Conservation (phyloP, 2,797 vertebrate genomes). For the Cyclopterus lumpus region DNA sequence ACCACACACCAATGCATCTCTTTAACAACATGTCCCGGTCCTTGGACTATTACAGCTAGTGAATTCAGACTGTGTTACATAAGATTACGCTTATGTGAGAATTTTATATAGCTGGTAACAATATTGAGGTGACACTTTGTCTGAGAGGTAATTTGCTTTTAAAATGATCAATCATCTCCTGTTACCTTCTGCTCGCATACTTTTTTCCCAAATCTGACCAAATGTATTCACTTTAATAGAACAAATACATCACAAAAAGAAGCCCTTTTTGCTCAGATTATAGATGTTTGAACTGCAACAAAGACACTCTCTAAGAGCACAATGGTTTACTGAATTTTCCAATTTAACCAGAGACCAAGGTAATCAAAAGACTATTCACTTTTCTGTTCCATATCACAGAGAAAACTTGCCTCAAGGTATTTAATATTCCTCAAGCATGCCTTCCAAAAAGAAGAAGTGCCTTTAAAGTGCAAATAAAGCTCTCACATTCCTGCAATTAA, state of each 20-base stretch:
- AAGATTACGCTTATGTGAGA: constrained; percentile 1
- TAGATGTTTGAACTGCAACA: constrained; percentile 24
- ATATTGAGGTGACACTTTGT: constrained; percentile 9
- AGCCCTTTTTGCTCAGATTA: not conserved
- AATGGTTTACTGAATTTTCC: constrained; percentile 17
- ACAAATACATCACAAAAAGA: constrained; percentile 11
- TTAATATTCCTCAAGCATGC: constrained; percentile 9
- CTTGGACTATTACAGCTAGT: constrained; percentile 3
- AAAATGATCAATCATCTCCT: constrained; percentile 12
- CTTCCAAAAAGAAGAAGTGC: constrained; percentile 13
- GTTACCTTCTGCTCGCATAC: not conserved
- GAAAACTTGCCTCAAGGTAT: not conserved
- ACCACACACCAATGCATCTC: constrained; percentile 16
- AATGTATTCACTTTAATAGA: constrained; percentile 7
- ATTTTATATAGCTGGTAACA: constrained; percentile 7
- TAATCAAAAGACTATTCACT: constrained; percentile 14
- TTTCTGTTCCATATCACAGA: constrained; percentile 8
- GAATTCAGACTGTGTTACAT: constrained; percentile 9
- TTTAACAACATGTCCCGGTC: constrained; percentile 17
- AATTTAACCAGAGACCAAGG: constrained; percentile 36
- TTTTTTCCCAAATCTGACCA: constrained; percentile 24
- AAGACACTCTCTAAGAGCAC: not conserved
- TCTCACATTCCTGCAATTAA: constrained; percentile 64
- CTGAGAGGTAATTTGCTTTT: constrained; percentile 29
- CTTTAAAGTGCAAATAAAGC: constrained; percentile 39